Conservation (phyloP, 2,888 invertebrate species). For the Polydrusus pterygomalis region DNA sequence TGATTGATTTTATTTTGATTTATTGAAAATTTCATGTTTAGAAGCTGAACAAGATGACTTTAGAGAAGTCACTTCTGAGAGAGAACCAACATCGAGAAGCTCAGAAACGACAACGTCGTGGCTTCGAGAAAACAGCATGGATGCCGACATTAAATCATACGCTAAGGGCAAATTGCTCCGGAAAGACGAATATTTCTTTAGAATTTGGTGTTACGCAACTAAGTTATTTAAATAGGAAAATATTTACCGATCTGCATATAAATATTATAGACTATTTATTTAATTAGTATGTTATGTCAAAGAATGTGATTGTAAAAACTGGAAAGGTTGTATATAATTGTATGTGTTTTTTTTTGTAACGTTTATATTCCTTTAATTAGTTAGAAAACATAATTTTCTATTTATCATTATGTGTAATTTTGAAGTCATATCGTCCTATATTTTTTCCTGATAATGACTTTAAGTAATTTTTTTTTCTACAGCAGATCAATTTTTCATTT, state of each 20-base stretch:
- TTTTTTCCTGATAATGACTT: conserved; percentile 39
- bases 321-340: conserved; percentile 33
- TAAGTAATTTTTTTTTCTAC: background rate
- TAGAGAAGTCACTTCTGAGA: conserved; percentile 78
- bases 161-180: conserved; percentile 89
- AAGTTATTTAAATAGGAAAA: conserved; percentile 83
- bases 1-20: background rate
- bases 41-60: conserved; percentile 76
- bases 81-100: conserved; percentile 89
- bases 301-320: conserved; percentile 20
- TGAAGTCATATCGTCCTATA: conserved; percentile 28
- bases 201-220: conserved; percentile 91
- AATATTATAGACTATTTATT: conserved; percentile 20
- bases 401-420: conserved; percentile 8
- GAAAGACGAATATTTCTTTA: conserved; percentile 96
- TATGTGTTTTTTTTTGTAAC: conserved; percentile 24
- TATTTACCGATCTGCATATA: background rate
- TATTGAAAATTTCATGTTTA: conserved; percentile 47
- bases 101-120: conserved; percentile 96
- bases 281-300: conserved; percentile 6
- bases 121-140: conserved; percentile 95
- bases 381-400: conserved; percentile 7
- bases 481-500: background rate
- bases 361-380: conserved; percentile 31
- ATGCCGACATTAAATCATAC: conserved; percentile 93